Evolutionary conservation across 64 coral and sea anemone genomes (phyloP), one percentile per base, ranked within the genome.

Genomic region (Porites lutea): DNA sequence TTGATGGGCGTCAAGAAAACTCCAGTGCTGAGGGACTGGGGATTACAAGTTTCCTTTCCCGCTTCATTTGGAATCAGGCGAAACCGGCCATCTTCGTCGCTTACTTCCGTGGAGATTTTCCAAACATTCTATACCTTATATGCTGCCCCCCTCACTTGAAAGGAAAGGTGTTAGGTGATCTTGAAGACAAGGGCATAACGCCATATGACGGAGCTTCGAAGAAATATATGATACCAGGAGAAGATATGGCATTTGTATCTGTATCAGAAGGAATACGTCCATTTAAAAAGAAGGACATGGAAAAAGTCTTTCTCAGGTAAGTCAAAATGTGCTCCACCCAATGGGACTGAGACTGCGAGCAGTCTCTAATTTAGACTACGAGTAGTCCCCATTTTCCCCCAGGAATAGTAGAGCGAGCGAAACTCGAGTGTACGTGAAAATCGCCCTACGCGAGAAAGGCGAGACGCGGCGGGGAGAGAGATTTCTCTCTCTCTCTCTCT

Each of bases 81-180:
- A 37, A 37, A 37, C 27, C 27, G 62, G 81, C 81, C 20, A 47
- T 21, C 37, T 82, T 82, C 79, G 63, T 82, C 59, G 79, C 79
- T 47, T 82, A 82, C 79, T 82, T 82, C 48, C 23, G 13, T 46
- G 14, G 13, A 48, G 57, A 82, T 64, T 82, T 43, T 49, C 58
- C 63, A 82, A 55, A 82, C 19, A 64, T 64, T 44, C 65, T 82
- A 59, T 46, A 14, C 44, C 79, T 82, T 2, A 82, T 82, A 16
- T 82, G 79, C 8, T 82, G 58, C 8, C 79, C 79, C 3, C 13
- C 58, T 65, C 79, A 82, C 7, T 59, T 82, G 2, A 63, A 21
- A 65, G 13, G 15, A 14, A 6, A 47, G 11, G 79, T 82, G 3
- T 16, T 6, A 63, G 11, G 48, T 10, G 43, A 82, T 7, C 44